Evolutionary conservation across 2,888 invertebrate genomes (phyloP).

Genomic region (Myathropa florea): DNA sequence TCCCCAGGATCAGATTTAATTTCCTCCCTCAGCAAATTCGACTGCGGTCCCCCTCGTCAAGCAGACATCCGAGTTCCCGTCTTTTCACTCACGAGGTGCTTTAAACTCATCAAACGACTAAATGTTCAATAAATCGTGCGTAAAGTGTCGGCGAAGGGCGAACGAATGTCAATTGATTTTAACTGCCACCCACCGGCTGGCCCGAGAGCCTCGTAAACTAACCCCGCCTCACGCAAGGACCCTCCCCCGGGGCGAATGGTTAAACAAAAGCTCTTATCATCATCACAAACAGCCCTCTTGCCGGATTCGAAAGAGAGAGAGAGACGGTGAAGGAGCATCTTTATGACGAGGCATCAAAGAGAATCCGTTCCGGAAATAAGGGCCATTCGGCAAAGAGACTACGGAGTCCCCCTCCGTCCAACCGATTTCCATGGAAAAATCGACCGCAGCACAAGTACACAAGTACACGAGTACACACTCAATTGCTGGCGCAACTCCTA

Average conservation of each 20-base stretch:
- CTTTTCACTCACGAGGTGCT: not conserved
- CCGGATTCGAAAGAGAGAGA: not conserved
- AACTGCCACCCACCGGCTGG: not conserved
- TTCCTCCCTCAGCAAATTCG: not conserved
- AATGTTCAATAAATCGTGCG: not conserved
- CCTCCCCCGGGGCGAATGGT: not conserved
- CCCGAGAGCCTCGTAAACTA: too few species aligned
- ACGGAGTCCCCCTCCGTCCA: not conserved
- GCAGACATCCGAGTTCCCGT: not conserved
- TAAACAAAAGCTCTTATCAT: constrained; percentile 2
- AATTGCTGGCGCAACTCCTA: constrained; percentile 9
- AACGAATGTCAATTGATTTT: not conserved
- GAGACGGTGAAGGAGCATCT: not conserved
- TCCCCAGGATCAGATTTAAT: not conserved
- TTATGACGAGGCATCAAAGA: constrained; percentile 3
- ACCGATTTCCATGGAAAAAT: not conserved
- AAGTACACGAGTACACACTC: not conserved
- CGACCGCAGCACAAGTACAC: not conserved
- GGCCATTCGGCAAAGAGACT: not conserved
- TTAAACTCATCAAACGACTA: not conserved
- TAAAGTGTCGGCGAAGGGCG: not conserved
- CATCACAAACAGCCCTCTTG: constrained; percentile 4
- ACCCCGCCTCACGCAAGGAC: too few species aligned
- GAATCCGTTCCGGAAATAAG: constrained; percentile 23
- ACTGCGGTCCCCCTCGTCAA: not conserved